These are phyloP conservation scores for Spea multiplicata DNA, from an alignment of 2,113 vertebrate species.

Conservation along the genomic window DNA sequence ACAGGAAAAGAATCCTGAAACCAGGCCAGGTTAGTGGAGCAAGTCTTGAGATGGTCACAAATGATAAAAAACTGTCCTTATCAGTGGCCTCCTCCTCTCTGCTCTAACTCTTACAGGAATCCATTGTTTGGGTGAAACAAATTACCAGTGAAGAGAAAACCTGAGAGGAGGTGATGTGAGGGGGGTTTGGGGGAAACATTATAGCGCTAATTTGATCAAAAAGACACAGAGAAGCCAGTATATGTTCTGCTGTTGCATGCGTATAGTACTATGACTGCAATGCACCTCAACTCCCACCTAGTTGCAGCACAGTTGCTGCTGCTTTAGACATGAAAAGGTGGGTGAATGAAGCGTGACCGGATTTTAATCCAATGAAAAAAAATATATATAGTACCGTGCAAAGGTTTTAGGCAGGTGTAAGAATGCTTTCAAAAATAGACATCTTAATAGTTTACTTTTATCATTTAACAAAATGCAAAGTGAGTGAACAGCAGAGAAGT, in stretches of 20 bases:
- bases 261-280: neutral
- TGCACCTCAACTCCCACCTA: neutral
- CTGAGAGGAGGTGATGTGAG: constrained; percentile 1
- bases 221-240: neutral
- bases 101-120: constrained; percentile 12
- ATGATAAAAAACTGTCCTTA: constrained; percentile 28
- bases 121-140: constrained; percentile 17
- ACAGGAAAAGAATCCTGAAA: constrained; percentile 36
- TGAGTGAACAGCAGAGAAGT: no score
- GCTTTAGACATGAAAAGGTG: no score
- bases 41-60: constrained; percentile 26
- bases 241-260: neutral
- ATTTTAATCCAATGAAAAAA: no score
- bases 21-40: constrained; percentile 41
- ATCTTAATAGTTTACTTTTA: no score
- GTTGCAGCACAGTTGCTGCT: neutral
- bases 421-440: no score
- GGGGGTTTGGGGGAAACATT: constrained; percentile 2
- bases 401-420: no score
- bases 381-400: no score
- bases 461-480: no score
- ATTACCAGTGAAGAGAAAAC: constrained; percentile 20
- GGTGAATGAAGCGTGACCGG: no score
- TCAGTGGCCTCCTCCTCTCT: constrained; percentile 20
- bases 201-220: neutral